Percentiles rank a stretch among this genome's conserved stretches.
These are phyloP conservation scores for Anthopleura xanthogrammica DNA, from an alignment of 92 coral and sea anemone genomes.

Conservation along the genomic window DNA sequence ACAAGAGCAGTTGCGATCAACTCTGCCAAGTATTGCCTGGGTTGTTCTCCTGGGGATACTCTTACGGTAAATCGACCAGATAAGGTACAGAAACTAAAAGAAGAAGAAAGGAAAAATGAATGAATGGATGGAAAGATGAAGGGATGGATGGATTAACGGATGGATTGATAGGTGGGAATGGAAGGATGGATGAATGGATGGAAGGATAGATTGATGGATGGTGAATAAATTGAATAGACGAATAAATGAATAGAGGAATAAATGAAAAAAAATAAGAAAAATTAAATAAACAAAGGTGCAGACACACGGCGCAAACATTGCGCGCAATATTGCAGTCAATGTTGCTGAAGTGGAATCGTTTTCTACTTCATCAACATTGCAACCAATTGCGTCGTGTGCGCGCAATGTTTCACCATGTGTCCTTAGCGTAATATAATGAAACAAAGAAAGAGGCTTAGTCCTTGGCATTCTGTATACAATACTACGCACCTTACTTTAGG, in stretches of 20 bases:
- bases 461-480: neutral
- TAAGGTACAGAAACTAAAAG: constrained; percentile 65
- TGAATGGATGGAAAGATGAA: neutral
- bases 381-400: too few relatives aligned
- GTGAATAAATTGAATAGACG: too few relatives aligned
- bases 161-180: neutral
- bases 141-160: neutral
- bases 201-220: too few relatives aligned
- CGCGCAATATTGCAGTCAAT: too few relatives aligned
- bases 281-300: too few relatives aligned
- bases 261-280: too few relatives aligned
- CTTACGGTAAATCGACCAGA: constrained; percentile 62
- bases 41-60: constrained; percentile 39
- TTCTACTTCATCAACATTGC: too few relatives aligned
- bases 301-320: too few relatives aligned
- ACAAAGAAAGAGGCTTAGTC: neutral
- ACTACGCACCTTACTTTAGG: constrained; percentile 60
- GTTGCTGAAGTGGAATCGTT: too few relatives aligned
- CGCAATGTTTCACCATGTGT: too few relatives aligned
- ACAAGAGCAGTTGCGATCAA: constrained; percentile 51
- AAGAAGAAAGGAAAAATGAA: neutral
- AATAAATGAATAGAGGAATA: too few relatives aligned
- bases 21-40: constrained; percentile 49
- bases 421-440: too few relatives aligned
- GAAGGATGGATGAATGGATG: neutral